phyloP scores from a whole-genome alignment of 2,888 invertebrate species.

The Hypomecis atomaria region DNA sequence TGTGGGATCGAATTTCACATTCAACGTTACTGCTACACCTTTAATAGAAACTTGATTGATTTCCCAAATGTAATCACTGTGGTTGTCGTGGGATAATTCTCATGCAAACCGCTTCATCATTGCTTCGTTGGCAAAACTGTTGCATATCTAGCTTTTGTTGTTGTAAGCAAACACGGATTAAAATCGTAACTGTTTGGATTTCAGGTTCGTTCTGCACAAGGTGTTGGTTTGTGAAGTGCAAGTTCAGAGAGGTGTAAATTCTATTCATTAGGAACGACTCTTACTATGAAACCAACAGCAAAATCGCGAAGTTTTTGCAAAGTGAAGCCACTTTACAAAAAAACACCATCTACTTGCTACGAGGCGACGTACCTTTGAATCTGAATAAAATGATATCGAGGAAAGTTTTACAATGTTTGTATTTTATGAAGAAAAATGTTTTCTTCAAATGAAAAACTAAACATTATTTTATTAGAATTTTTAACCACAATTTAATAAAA shows the following conservation, averaged over 20 bases:
- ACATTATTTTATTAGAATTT: too few relatives aligned
- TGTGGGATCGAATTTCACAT: constrained; percentile 60
- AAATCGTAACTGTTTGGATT: constrained; percentile 3
- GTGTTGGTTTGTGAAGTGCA: not conserved
- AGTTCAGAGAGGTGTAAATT: not conserved
- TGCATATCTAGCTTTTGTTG: not conserved
- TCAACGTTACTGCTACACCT: constrained; percentile 46
- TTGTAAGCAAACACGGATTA: constrained; percentile 9
- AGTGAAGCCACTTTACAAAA: too few relatives aligned
- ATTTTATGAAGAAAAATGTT: too few relatives aligned
- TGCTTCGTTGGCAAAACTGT: constrained; percentile 18
- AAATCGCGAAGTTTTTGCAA: too few relatives aligned
- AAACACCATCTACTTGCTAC: too few relatives aligned
- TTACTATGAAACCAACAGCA: too few relatives aligned
- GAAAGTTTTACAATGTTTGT: too few relatives aligned
- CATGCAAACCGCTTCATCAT: constrained; percentile 33
- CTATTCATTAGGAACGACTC: too few relatives aligned
- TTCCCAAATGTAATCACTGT: constrained; percentile 36
- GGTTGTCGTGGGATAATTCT: constrained; percentile 36
- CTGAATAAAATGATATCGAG: too few relatives aligned
- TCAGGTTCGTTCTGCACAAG: not conserved
- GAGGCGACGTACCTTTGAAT: too few relatives aligned
- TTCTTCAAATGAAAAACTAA: too few relatives aligned
- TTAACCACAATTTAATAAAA: too few relatives aligned
- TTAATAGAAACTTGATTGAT: constrained; percentile 43